Evolutionary conservation across 2,797 vertebrate genomes (phyloP).

Genomic region (Pygocentrus nattereri): DNA sequence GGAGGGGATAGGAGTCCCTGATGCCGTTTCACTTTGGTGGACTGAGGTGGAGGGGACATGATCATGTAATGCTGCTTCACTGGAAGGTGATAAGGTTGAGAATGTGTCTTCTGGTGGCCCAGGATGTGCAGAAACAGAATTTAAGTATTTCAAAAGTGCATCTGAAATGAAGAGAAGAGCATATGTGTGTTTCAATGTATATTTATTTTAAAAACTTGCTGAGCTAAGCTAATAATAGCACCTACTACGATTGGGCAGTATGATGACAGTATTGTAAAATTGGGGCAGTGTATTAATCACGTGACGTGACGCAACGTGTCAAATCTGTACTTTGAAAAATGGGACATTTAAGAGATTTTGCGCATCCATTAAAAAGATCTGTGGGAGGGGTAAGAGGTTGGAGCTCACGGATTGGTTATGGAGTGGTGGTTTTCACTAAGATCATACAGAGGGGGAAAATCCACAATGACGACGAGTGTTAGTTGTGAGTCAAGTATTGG

Average conservation of each 20-base stretch:
- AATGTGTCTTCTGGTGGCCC: slow-evolving; percentile 8
- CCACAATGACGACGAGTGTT: no score
- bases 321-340: neutral
- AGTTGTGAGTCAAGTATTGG: no score
- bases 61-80: no score
- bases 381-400: slow-evolving; percentile 5
- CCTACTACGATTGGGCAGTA: slow-evolving; percentile 4
- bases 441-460: no score
- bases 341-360: neutral
- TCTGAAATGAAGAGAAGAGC: slow-evolving; percentile 37
- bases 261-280: neutral
- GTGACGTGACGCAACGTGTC: neutral
- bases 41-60: no score
- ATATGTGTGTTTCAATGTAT: no score
- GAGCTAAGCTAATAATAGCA: slow-evolving; percentile 1
- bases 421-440: no score
- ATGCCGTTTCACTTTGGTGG: no score
- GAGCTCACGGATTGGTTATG: no score
- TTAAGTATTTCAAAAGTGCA: slow-evolving; percentile 37
- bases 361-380: neutral
- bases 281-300: neutral
- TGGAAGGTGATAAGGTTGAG: no score
- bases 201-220: slow-evolving; percentile 2
- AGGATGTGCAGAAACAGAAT: slow-evolving; percentile 15
- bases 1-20: no score